A percentile compares a stretch with the other conserved stretches of the same genome.
Evolutionary conservation across 2,888 invertebrate genomes (phyloP).

Genomic region (Cantharis rufa): DNA sequence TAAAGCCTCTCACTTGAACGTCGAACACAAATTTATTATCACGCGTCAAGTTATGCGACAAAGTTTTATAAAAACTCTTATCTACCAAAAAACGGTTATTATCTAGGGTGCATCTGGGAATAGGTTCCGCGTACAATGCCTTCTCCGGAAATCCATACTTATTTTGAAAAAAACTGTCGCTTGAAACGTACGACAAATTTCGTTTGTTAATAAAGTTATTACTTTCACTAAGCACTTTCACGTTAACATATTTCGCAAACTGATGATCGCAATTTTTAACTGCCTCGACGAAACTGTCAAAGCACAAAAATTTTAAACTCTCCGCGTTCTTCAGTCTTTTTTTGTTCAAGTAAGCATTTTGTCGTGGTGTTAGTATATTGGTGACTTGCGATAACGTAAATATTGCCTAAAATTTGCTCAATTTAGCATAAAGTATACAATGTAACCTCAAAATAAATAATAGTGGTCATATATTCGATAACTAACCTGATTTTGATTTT

Average conservation of each 20-base stretch:
- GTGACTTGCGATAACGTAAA: slow-evolving; percentile 56
- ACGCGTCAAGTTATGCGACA: slow-evolving; percentile 42
- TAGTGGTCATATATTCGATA: neutral
- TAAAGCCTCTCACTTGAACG: slow-evolving; percentile 74
- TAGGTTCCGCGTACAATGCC: slow-evolving; percentile 38
- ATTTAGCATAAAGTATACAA: neutral
- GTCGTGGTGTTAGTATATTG: slow-evolving; percentile 53
- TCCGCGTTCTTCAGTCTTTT: slow-evolving; percentile 44
- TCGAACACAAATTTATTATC: slow-evolving; percentile 50
- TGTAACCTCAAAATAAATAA: slow-evolving; percentile 20
- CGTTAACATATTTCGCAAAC: slow-evolving; percentile 49
- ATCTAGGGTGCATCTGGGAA: slow-evolving; percentile 43
- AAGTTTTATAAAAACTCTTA: slow-evolving; percentile 46
- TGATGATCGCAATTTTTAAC: slow-evolving; percentile 53
- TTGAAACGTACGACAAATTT: slow-evolving; percentile 53
- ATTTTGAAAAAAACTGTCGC: slow-evolving; percentile 56
- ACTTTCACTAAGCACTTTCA: slow-evolving; percentile 43
- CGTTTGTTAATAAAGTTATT: slow-evolving; percentile 49
- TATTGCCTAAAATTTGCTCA: slow-evolving; percentile 46
- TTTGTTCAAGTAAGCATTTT: slow-evolving; percentile 49
- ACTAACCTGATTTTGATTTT: slow-evolving; percentile 59
- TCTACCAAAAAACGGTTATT: slow-evolving; percentile 29
- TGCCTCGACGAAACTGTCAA: slow-evolving; percentile 56
- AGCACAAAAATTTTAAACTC: slow-evolving; percentile 48
- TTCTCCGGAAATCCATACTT: slow-evolving; percentile 52